phyloP scores from a whole-genome alignment of 2,797 vertebrate species.

The Hydrophis major region DNA sequence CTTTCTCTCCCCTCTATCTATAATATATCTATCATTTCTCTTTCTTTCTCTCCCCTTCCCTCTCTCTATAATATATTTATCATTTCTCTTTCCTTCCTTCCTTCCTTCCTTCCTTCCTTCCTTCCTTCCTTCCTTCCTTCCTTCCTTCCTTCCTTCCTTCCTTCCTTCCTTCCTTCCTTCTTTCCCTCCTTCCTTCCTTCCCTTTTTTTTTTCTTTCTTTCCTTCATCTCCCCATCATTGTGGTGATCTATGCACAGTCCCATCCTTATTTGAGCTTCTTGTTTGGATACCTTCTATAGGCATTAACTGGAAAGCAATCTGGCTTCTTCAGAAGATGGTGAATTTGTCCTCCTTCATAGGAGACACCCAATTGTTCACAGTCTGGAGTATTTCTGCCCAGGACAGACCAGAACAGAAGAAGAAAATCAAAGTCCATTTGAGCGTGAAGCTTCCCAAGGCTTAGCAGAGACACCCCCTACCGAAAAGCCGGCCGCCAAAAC shows the following conservation, averaged over 20 bases:
- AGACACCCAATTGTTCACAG: not conserved
- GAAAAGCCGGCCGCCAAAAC: conserved; percentile 31
- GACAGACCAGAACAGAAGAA: not conserved
- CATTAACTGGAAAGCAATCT: not conserved
- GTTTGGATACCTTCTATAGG: not conserved
- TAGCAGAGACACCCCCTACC: not conserved
- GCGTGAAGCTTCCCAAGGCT: accelerated
- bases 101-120: too few relatives aligned
- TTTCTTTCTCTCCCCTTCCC: too few relatives aligned
- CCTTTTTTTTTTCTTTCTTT: too few relatives aligned
- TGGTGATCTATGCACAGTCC: not conserved
- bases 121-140: too few relatives aligned
- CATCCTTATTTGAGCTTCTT: not conserved
- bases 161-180: too few relatives aligned
- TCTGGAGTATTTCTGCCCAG: accelerated
- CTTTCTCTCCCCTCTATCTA: too few relatives aligned
- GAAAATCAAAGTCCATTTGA: not conserved
- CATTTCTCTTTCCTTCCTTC: too few relatives aligned
- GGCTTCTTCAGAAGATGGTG: not conserved
- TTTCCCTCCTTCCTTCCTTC: too few relatives aligned
- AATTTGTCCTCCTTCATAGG: not conserved
- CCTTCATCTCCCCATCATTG: too few relatives aligned
- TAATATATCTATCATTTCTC: too few relatives aligned
- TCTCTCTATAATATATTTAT: too few relatives aligned
- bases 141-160: too few relatives aligned